Base-by-base conservation (phyloP, 2,113 vertebrate species). In the Corydoras maculifer region DNA sequence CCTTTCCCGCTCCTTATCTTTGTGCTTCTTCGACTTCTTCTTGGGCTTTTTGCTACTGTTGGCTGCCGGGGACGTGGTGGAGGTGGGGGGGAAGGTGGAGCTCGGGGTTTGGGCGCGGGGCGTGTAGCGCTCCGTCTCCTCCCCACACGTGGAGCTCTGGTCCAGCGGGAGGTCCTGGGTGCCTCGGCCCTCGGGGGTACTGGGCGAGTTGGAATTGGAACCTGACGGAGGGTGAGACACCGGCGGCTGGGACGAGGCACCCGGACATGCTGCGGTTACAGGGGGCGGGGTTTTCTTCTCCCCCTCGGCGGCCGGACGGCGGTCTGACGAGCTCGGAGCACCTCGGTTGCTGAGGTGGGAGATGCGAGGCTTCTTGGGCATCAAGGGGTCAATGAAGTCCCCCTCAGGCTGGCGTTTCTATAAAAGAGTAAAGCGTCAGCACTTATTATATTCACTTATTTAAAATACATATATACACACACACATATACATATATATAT, bases 11-110 rank as follows among this genome's bases (percentile, higher is more conserved):
- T 91, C 90, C 82, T 91, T 91, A 53, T 91, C 89, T 85, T 91
- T 90, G 84, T 86, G 88, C 87, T 93, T 92, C 84, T 92, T 90
- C 29, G 90, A 86, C 76, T 91, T 90, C 88, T 94, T 95, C 83
- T 89, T 90, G 73, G 87, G 85, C 74, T 92, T 92, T 84, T 91
- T 92, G 82, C 84, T 86, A 64, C 79, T 81, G 69, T 77, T 87
- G 82, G 69, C 81, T 78, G 68, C 78, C 84, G 82, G 77, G 79
- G 83, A 86, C 58, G 35, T 77, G 78, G n/a, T 77, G 74, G 62
- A 84, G 73, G 81, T 83, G 65, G 84, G 86, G 82, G 69, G 77
- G 9, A 78, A 80, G 9, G 83, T 78, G 51, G 65, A 73, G 50
- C 68, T 67, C 81, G 84, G 72, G 77, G 81, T 83, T 76, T 77